These are phyloP conservation scores for Acrobasis repandana DNA, from an alignment of 2,888 invertebrate species.

Conservation along the genomic window DNA sequence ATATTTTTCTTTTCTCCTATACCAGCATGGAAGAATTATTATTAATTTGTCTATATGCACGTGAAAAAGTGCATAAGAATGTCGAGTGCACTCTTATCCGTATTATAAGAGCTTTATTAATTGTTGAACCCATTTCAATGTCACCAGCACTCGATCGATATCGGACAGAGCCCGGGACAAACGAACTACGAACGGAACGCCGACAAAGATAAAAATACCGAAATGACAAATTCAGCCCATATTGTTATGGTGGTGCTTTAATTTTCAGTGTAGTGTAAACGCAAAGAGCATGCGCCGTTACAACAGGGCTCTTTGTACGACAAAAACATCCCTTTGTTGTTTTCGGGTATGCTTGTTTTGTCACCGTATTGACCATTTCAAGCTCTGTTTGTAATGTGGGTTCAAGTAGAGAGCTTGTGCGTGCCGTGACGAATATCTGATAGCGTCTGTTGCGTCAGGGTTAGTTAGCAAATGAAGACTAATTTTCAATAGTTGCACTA, in stretches of 20 bases:
- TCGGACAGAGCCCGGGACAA: constrained; percentile 61
- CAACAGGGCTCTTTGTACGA: constrained; percentile 63
- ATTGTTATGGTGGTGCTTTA: constrained; percentile 72
- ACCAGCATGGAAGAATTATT: too few species aligned
- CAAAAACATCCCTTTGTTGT: constrained; percentile 70
- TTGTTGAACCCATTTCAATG: constrained; percentile 80
- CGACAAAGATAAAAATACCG: constrained; percentile 71
- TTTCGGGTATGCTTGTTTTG: constrained; percentile 55
- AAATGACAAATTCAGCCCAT: constrained; percentile 63
- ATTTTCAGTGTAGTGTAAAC: constrained; percentile 80
- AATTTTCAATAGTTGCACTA: too few species aligned
- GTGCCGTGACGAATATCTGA: too few species aligned
- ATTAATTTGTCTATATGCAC: too few species aligned
- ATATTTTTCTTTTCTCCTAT: too few species aligned
- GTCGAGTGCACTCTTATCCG: constrained; percentile 58
- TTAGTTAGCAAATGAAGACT: too few species aligned
- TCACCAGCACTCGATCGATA: constrained; percentile 77
- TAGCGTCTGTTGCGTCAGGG: too few species aligned
- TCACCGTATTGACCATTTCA: constrained; percentile 59
- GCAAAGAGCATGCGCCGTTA: constrained; percentile 72
- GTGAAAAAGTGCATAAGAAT: constrained; percentile 31
- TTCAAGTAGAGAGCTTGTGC: too few species aligned
- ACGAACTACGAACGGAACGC: constrained; percentile 54
- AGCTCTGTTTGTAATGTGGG: constrained; percentile 47
- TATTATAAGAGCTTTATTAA: constrained; percentile 73